Conservation (phyloP, 2,888 invertebrate genomes). For the Tachina grossa region DNA sequence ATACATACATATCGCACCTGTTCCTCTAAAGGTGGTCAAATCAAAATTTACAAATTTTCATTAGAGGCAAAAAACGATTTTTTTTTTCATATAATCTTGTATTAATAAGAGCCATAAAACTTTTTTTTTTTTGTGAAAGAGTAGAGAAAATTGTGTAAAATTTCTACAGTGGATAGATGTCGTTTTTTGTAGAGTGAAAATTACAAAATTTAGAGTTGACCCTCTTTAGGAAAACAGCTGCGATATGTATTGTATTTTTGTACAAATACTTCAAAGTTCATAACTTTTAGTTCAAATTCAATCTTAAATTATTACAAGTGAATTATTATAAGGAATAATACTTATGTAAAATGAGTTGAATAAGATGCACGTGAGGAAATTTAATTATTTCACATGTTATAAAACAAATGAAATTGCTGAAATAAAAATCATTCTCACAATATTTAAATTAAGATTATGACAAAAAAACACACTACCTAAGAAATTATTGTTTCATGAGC, state of each 20-base stretch:
- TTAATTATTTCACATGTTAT: constrained; percentile 41
- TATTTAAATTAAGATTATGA: constrained; percentile 28
- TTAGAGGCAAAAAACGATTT: too few relatives aligned
- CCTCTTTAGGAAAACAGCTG: too few relatives aligned
- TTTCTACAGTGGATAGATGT: too few relatives aligned
- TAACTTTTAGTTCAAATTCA: constrained; percentile 24
- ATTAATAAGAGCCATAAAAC: too few relatives aligned
- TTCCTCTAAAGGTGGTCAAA: too few relatives aligned
- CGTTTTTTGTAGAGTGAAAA: too few relatives aligned
- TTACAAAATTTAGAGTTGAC: too few relatives aligned
- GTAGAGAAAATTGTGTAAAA: too few relatives aligned
- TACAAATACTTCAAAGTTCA: constrained; percentile 27
- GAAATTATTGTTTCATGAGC: constrained; percentile 8
- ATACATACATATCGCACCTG: not conserved
- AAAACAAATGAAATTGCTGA: constrained; percentile 18
- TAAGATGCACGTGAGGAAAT: constrained; percentile 45
- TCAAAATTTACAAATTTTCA: too few relatives aligned
- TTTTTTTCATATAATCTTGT: too few relatives aligned
- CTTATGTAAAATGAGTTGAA: not conserved
- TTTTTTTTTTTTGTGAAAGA: too few relatives aligned
- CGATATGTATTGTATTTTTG: not conserved
- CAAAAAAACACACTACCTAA: not conserved
- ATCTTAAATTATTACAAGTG: constrained; percentile 22
- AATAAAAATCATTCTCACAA: constrained; percentile 22
- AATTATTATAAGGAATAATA: too few relatives aligned